These are phyloP conservation scores for Lates japonicus DNA, from an alignment of 2,797 vertebrate genomes.

Conservation along the genomic window DNA sequence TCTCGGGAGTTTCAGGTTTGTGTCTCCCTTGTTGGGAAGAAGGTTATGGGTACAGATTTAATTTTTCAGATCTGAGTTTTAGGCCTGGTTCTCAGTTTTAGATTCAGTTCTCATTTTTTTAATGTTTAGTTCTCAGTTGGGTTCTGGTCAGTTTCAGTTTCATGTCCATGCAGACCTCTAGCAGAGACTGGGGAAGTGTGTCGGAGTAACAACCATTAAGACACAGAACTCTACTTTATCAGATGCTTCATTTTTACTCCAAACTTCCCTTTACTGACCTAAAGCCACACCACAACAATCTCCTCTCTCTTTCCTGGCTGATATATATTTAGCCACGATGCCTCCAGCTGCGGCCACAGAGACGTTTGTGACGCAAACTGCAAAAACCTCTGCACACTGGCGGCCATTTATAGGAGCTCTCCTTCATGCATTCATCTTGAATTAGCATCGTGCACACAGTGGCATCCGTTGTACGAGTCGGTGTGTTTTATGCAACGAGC, in stretches of 20 bases:
- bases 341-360: slow-evolving; percentile 21
- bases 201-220: not conserved
- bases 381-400: slow-evolving; percentile 19
- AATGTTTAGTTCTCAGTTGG: too few relatives aligned
- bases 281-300: not conserved
- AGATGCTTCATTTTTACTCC: not conserved
- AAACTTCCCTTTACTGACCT: not conserved
- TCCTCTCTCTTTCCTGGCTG: slow-evolving; percentile 2
- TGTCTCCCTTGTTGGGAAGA: too few relatives aligned
- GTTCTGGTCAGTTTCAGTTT: not conserved
- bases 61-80: too few relatives aligned
- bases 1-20: too few relatives aligned
- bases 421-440: slow-evolving; percentile 2
- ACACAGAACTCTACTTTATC: not conserved
- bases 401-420: slow-evolving; percentile 11
- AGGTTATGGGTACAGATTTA: too few relatives aligned
- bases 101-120: too few relatives aligned
- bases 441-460: slow-evolving; percentile 1
- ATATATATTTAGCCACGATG: slow-evolving; percentile 18
- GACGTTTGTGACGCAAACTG: slow-evolving; percentile 33
- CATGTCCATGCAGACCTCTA: not conserved
- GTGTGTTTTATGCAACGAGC: slow-evolving; percentile 39
- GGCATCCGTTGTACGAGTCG: not conserved
- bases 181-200: not conserved
- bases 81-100: too few relatives aligned